Conservation (phyloP, 2,888 invertebrate genomes). For the Metellina segmentata region DNA sequence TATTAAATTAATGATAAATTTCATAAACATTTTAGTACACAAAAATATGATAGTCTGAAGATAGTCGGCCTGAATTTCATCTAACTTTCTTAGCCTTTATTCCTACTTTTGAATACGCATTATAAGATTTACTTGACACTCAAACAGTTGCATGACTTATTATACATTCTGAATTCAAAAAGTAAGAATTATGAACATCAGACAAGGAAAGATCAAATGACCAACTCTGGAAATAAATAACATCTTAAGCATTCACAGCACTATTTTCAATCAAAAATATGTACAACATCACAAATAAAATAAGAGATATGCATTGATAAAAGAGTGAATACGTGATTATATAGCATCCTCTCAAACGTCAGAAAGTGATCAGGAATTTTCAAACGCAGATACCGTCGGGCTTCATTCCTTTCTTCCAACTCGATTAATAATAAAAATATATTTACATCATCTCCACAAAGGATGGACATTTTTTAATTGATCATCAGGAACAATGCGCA, state of each 20-base stretch:
- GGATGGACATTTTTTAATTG: slow-evolving; percentile 68
- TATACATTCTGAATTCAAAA: no score
- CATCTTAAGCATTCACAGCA: background rate
- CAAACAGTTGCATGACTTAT: no score
- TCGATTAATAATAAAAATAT: background rate
- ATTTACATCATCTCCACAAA: background rate
- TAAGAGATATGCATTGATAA: background rate
- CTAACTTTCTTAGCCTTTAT: no score
- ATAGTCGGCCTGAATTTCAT: no score
- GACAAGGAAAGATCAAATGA: no score
- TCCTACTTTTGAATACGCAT: no score
- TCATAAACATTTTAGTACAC: no score
- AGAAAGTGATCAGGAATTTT: background rate
- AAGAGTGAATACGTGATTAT: background rate
- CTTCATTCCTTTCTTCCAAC: background rate
- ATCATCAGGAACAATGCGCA: slow-evolving; percentile 93
- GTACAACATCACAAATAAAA: background rate
- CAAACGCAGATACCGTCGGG: background rate
- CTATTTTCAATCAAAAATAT: background rate
- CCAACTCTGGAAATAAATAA: background rate
- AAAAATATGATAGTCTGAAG: no score
- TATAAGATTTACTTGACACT: no score
- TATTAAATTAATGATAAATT: no score
- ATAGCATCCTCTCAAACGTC: background rate
- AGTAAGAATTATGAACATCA: no score